phyloP scores from a whole-genome alignment of 2,888 invertebrate species.

The Tetheella fluctuosa region DNA sequence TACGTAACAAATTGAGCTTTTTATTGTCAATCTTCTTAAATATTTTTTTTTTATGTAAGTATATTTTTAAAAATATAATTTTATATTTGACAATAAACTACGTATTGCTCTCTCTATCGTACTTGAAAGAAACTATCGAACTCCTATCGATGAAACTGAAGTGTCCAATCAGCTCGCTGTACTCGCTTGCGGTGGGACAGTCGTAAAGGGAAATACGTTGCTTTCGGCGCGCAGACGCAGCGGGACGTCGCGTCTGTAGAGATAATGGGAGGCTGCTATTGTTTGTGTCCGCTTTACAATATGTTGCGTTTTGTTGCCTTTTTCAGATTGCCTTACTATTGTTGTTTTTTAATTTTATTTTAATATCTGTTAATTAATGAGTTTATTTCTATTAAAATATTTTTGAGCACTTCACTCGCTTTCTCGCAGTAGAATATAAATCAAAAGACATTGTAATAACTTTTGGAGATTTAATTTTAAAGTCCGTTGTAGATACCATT shows the following conservation, averaged over 20 bases:
- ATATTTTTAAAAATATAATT: too few relatives aligned
- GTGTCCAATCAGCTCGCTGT: not conserved
- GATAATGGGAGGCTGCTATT: constrained; percentile 4
- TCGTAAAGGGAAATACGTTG: not conserved
- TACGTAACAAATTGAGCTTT: too few relatives aligned
- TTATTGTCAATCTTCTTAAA: too few relatives aligned
- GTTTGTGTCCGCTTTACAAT: constrained; percentile 7
- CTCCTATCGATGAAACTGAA: too few relatives aligned
- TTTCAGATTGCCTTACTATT: not conserved
- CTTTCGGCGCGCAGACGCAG: not conserved
- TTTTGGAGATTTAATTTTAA: not conserved
- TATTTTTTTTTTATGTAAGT: too few relatives aligned
- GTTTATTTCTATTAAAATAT: not conserved
- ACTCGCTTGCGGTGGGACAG: not conserved
- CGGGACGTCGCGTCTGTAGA: constrained; percentile 1
- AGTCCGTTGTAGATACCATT: too few relatives aligned
- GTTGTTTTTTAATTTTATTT: not conserved
- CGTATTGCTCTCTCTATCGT: too few relatives aligned
- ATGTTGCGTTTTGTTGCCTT: constrained; percentile 7
- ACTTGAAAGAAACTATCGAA: too few relatives aligned
- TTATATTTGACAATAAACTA: too few relatives aligned
- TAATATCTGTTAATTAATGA: not conserved
- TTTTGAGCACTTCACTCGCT: too few relatives aligned
- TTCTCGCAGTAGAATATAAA: too few relatives aligned
- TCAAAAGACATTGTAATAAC: too few relatives aligned